Conservation (phyloP, 2,888 invertebrate species). For the Acleris literana region DNA sequence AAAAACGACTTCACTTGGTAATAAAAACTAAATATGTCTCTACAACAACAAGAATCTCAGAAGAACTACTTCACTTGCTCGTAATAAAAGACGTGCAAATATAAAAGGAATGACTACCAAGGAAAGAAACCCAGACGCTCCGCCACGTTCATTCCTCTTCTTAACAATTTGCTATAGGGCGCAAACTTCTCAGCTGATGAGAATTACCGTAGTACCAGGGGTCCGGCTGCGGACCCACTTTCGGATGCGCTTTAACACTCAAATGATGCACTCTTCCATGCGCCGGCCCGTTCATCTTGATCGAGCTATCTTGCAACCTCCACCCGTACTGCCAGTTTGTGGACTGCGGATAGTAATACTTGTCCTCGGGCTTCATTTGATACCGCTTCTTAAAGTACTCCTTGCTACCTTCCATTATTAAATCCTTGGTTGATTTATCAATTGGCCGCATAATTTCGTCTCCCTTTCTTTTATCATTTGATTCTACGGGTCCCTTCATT, state of each 20-base stretch:
- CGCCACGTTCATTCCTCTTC: no score
- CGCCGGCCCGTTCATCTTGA: neutral
- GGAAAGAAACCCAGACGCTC: no score
- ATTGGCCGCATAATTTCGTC: neutral
- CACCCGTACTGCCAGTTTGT: constrained; percentile 1
- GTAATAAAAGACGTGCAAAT: no score
- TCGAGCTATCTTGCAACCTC: neutral
- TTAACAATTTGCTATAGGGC: no score
- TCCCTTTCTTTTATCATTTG: neutral
- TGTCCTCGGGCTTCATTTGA: constrained; percentile 2
- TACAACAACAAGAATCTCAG: no score
- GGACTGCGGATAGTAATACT: constrained; percentile 8
- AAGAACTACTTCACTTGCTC: no score
- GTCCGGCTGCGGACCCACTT: neutral
- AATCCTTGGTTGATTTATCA: neutral
- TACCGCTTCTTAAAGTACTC: constrained; percentile 1
- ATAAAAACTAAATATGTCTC: no score
- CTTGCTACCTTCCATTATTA: neutral
- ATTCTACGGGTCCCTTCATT: neutral
- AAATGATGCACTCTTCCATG: neutral
- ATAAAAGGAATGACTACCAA: no score
- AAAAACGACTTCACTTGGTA: no score
- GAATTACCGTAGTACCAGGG: neutral
- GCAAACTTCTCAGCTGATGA: neutral
- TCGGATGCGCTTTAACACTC: neutral